Evolutionary conservation across 2,888 invertebrate species (phyloP).

Genomic region (Drosophila picticornis): DNA sequence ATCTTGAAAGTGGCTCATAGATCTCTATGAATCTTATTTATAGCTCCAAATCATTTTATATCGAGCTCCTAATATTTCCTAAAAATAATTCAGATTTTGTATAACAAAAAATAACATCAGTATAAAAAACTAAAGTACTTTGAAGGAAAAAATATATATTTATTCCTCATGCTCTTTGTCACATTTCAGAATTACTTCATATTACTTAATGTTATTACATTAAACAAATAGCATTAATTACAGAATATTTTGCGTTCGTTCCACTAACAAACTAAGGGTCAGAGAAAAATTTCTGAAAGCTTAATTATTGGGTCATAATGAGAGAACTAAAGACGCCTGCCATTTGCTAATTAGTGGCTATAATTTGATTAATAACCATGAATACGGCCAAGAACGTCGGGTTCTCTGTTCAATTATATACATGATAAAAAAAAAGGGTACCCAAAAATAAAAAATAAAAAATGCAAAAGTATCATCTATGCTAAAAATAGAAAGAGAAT

Average conservation of each 20-base stretch:
- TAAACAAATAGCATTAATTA: constrained; percentile 5
- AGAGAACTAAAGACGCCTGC: constrained; percentile 1
- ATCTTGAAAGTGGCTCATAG: not conserved
- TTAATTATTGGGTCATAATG: constrained; percentile 21
- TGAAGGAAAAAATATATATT: not conserved
- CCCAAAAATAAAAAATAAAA: constrained; percentile 1
- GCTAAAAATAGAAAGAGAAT: constrained; percentile 13
- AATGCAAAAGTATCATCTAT: constrained; percentile 21
- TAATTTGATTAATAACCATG: constrained; percentile 40
- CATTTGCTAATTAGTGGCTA: constrained; percentile 34
- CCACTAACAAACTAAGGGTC: constrained; percentile 22
- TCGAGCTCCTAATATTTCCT: not conserved
- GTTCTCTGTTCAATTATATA: constrained; percentile 29
- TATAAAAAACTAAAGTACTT: not conserved
- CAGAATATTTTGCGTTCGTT: not conserved
- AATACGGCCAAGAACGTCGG: not conserved
- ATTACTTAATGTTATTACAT: not conserved
- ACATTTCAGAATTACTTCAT: not conserved
- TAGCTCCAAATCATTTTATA: not conserved
- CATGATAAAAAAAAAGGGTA: not conserved
- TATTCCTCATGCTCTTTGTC: not conserved
- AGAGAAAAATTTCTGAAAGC: constrained; percentile 2
- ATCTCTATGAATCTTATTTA: not conserved
- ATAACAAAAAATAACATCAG: not conserved
- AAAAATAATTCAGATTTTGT: not conserved